Conservation (phyloP, 2,113 vertebrate species). For the Sigmodon hispidus region DNA sequence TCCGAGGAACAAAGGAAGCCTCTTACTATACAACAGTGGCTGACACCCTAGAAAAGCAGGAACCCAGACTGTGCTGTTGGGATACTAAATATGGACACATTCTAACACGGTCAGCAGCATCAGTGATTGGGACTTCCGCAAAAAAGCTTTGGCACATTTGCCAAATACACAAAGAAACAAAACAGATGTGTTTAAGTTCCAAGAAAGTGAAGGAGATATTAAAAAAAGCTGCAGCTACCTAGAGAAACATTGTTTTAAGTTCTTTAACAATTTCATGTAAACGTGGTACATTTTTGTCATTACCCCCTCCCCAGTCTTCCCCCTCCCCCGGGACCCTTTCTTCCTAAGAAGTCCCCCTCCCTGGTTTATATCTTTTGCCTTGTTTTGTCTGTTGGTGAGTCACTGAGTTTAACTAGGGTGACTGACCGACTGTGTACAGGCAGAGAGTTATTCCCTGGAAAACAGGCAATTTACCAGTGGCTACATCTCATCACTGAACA, state of each 20-base stretch:
- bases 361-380: no score
- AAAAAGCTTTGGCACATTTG: not conserved
- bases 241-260: not conserved
- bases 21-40: not conserved
- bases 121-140: not conserved
- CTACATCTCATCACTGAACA: not conserved
- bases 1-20: not conserved
- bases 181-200: not conserved
- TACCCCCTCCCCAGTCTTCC: not conserved
- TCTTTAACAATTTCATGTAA: not conserved
- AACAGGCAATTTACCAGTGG: not conserved
- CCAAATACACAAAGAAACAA: not conserved
- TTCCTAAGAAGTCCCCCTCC: not conserved
- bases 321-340: not conserved
- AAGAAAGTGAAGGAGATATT: not conserved
- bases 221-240: not conserved
- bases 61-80: not conserved
- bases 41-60: not conserved
- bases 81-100: not conserved
- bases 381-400: not conserved
- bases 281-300: not conserved
- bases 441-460: not conserved
- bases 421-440: not conserved
- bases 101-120: not conserved
- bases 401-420: not conserved